Percentiles rank a stretch among this genome's conserved stretches.
Conservation (phyloP, 1,140 invertebrate species). For the Pachypeltis micranthus region DNA sequence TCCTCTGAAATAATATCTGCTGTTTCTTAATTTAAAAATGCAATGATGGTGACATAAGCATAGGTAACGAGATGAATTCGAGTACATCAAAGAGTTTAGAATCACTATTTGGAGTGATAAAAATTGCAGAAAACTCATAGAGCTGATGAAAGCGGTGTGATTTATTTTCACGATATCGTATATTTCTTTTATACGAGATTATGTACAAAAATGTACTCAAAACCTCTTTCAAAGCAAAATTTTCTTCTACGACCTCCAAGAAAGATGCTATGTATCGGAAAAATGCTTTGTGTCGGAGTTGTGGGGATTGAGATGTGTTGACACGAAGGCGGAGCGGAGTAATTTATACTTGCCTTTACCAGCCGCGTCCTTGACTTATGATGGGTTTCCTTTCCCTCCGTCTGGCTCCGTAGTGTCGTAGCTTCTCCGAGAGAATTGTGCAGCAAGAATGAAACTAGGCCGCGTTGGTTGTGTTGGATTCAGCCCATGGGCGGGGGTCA, state of each 20-base stretch:
- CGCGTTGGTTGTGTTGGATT: neutral
- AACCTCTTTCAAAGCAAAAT: neutral
- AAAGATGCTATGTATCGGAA: neutral
- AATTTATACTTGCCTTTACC: constrained; percentile 2
- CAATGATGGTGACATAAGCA: too few relatives aligned
- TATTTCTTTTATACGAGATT: too few relatives aligned
- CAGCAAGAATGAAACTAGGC: neutral
- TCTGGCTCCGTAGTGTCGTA: neutral
- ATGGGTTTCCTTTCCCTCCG: neutral
- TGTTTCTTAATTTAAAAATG: too few relatives aligned
- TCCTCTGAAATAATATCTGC: too few relatives aligned
- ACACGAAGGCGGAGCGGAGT: neutral
- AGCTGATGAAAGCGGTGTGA: too few relatives aligned
- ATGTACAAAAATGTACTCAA: too few relatives aligned
- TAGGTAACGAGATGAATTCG: too few relatives aligned
- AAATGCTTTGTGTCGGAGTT: neutral
- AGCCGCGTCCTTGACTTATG: neutral
- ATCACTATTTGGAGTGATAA: too few relatives aligned
- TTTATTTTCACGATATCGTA: too few relatives aligned
- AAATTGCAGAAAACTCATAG: too few relatives aligned
- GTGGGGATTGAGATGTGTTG: neutral
- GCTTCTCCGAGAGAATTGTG: neutral
- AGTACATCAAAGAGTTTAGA: too few relatives aligned
- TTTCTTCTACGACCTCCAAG: neutral
- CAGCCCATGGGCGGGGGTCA: neutral